Evolutionary conservation across 2,113 vertebrate species (phyloP), one percentile per base, ranked within the genome.

Genomic region (Neopipo cinnamomea): DNA sequence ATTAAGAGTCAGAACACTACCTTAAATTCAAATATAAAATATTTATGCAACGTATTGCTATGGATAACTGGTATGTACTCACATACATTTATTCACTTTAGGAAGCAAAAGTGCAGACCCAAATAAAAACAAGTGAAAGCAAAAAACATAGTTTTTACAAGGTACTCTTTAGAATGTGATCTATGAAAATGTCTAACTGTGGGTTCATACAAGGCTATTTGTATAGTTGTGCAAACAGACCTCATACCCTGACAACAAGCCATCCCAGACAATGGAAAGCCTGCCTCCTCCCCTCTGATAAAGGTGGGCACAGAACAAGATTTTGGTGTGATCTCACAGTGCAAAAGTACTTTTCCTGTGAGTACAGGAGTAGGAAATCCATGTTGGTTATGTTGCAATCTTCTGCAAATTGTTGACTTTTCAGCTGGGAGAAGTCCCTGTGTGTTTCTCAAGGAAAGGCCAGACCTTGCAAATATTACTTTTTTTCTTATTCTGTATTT

Each of bases 141-240:
- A 84, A 67, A 87, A 76, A 35, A 77, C 15, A 8, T 1, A 37
- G 16, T 3, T 61, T 82, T 88, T 88, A 21, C 27, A 33, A 41
- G 19, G 7, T 46, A 6, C 8, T 14, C 62, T 62, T 85, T 88
- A 79, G 77, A 88, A 79, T 39, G 2, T 0, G 0, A 39, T 85
- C 53, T 22, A 6, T 89, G 89, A 53, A 85, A 94, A 76, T 19
- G 5, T 42, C 46, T 88, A 12, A 3, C 52, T 85, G 49, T 39
- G 73, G 50, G 58, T 53, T 73, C 42, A 53, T 37, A 10, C 25
- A 6, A 0, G 2, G 66, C 41, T 95, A 3, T 97, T 95, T 94
- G 85, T 50, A 33, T 58, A 89, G 93, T 49, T 95, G 52, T 89
- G 31, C 78, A 95, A 94, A 89, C 80, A 97, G 77, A 91, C 25